phyloP scores from a whole-genome alignment of 2,113 vertebrate genomes.

The Furnarius figulus region DNA sequence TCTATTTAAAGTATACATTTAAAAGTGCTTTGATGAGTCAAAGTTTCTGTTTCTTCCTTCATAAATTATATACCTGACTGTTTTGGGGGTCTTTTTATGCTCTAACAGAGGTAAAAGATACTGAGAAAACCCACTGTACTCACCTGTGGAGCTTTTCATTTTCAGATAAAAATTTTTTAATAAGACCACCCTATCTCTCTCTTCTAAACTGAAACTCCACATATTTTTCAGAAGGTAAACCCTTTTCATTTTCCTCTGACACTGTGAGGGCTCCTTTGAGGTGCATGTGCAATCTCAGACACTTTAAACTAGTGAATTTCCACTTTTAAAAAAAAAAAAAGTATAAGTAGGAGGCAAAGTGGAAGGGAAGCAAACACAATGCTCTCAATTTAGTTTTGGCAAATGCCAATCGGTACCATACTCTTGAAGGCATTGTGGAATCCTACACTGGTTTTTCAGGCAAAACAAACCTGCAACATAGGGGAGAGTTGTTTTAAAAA shows the following conservation, averaged over 20 bases:
- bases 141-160: slow-evolving; percentile 35
- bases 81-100: not conserved
- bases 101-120: not conserved
- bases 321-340: not conserved
- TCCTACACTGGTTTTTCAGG: not conserved
- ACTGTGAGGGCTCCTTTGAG: not conserved
- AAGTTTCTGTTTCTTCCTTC: not conserved
- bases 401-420: not conserved
- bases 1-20: not conserved
- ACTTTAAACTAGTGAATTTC: not conserved
- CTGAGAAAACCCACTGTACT: not conserved
- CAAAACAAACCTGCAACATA: not conserved
- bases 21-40: not conserved
- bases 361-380: not conserved
- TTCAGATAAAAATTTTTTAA: slow-evolving; percentile 10
- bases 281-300: not conserved
- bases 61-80: not conserved
- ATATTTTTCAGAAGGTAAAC: not conserved
- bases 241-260: not conserved
- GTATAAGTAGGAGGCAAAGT: not conserved
- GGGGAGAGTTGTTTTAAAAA: not conserved
- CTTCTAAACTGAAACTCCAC: not conserved
- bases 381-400: not conserved
- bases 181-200: not conserved
- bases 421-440: not conserved